Conservation (phyloP, 2,888 invertebrate genomes). For the Agonopterix arenella region DNA sequence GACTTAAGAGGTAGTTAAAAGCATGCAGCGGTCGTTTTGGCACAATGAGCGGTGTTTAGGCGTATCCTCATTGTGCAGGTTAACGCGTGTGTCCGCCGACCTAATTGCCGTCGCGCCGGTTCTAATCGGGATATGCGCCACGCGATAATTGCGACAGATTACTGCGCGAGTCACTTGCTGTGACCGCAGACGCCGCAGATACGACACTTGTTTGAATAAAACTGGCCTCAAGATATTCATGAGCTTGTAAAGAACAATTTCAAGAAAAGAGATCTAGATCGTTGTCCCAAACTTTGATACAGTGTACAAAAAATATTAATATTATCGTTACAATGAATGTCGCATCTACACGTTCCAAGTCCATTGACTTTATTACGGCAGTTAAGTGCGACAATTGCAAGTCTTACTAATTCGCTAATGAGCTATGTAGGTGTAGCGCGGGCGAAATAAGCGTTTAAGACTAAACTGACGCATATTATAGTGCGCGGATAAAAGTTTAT, state of each 20-base stretch:
- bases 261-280: too few species aligned
- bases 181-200: constrained; percentile 17
- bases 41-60: constrained; percentile 63
- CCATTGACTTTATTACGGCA: constrained; percentile 58
- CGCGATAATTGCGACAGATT: constrained; percentile 72
- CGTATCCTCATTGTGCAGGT: constrained; percentile 73
- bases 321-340: constrained; percentile 10
- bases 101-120: constrained; percentile 70
- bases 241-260: too few species aligned
- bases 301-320: too few species aligned
- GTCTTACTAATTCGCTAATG: constrained; percentile 73
- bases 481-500: constrained; percentile 41
- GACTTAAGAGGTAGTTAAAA: constrained; percentile 42
- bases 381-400: constrained; percentile 63
- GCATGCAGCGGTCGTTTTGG: constrained; percentile 40
- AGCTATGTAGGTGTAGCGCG: constrained; percentile 74
- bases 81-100: constrained; percentile 73
- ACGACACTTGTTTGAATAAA: constrained; percentile 13
- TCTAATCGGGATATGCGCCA: constrained; percentile 75
- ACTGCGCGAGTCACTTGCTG: constrained; percentile 24
- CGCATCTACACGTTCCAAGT: constrained; percentile 37
- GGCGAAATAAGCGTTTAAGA: constrained; percentile 63
- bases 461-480: constrained; percentile 53
- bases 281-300: too few species aligned
- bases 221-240: too few species aligned